Evolutionary conservation across 1,140 invertebrate species (phyloP), one percentile per base, ranked within the genome.

Genomic region (Gryllus bimaculatus): DNA sequence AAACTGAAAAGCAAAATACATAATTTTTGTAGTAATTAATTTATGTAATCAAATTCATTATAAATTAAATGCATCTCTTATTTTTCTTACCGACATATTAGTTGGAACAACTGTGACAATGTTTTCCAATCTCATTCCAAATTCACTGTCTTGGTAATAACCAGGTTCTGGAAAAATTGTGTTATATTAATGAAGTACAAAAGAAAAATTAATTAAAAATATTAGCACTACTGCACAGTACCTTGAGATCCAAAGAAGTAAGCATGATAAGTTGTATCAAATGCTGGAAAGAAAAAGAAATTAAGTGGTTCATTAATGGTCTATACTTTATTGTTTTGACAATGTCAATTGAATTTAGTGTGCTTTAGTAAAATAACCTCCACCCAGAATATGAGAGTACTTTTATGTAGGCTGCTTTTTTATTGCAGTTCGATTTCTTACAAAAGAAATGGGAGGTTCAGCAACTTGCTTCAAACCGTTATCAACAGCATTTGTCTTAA

Each of bases 61-160:
- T 20, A 20, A 8, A 26, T 75, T 13, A 15, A 8, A 20, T 39
- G 26, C 7, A 7, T 3, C n/a, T n/a, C n/a, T 10, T 48, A 8
- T 77, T 54, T 48, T 21, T 76, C 76, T 81, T 54, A 84, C 83
- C 77, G 82, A 82, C 10, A 82, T 82, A 73, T 83, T 82, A 6
- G 84, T 82, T 26, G 80, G 80, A 12, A 83, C 85, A n/a, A 92
- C 87, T 75, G 89, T 83, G 15, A 92, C 85, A 80, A 90, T 85
- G 83, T 91, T 93, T 84, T 94, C 92, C 75, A 93, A 88, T 77
- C 92, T 85, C 82, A 93, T 90, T 73, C 93, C 92, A 87, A 91
- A 94, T 74, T 89, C 86, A 54, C 88, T 88, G 82, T 89, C 88
- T 83, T 91, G 88, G 83, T 86, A 85, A 78, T 86, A 88, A 20